Percentiles rank a stretch among this genome's conserved stretches.
Conservation (phyloP, 1,140 invertebrate species). For the Pseudachorutes palmiensis region DNA sequence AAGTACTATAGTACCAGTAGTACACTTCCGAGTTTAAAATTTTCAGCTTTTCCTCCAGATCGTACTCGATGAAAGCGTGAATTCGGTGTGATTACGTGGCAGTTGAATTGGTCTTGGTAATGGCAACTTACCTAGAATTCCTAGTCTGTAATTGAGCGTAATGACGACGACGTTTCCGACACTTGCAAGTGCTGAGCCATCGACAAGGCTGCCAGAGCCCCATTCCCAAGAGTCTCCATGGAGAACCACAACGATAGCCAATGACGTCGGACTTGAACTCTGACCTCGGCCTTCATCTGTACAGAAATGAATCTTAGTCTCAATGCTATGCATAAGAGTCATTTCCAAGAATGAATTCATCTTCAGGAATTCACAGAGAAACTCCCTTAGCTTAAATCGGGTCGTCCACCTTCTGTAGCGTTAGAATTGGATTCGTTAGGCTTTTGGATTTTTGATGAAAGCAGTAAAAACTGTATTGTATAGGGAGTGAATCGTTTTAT, state of each 20-base stretch:
- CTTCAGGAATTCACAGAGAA: too few relatives aligned
- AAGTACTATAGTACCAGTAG: too few relatives aligned
- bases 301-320: not conserved
- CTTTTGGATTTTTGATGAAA: too few relatives aligned
- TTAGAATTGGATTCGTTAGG: too few relatives aligned
- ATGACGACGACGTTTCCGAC: constrained; percentile 81
- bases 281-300: constrained; percentile 6
- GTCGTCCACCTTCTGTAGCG: too few relatives aligned
- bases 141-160: constrained; percentile 80
- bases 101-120: not conserved
- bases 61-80: not conserved
- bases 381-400: too few relatives aligned
- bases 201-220: constrained; percentile 75
- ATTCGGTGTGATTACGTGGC: not conserved
- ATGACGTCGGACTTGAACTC: not conserved
- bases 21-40: too few relatives aligned
- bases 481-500: too few relatives aligned
- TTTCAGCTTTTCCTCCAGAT: too few relatives aligned
- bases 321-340: too few relatives aligned
- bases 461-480: too few relatives aligned
- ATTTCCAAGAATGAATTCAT: too few relatives aligned
- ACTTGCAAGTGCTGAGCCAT: constrained; percentile 76
- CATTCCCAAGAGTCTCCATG: constrained; percentile 79
- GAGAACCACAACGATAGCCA: constrained; percentile 68
- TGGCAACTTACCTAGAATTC: constrained; percentile 60